These are phyloP conservation scores for Etheostoma nigrum DNA, from an alignment of 2,797 vertebrate genomes.

Conservation along the genomic window DNA sequence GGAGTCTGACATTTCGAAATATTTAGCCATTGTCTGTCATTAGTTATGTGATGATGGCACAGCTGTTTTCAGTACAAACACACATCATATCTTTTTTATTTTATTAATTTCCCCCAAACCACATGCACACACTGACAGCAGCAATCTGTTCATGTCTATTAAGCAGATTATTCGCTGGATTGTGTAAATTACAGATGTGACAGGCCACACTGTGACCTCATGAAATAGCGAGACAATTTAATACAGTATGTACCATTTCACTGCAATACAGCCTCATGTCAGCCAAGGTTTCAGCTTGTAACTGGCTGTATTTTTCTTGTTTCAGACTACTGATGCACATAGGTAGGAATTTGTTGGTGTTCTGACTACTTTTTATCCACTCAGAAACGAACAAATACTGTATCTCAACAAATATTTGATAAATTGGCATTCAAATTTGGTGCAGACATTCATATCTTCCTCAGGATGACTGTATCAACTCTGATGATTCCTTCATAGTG, in stretches of 20 bases:
- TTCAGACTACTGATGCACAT: background rate
- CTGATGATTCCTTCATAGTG: background rate
- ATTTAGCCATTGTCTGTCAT: slow-evolving; percentile 27
- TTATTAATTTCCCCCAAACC: slow-evolving; percentile 39
- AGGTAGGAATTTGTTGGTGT: too few relatives aligned
- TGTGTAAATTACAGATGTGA: slow-evolving; percentile 47
- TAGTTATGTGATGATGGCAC: slow-evolving; percentile 46
- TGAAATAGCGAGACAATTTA: background rate
- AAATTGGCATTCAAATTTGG: too few relatives aligned
- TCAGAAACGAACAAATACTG: too few relatives aligned
- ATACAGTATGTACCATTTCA: background rate
- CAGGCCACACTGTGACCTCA: slow-evolving; percentile 9
- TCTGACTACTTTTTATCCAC: too few relatives aligned
- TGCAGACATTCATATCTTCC: background rate
- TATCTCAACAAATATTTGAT: too few relatives aligned
- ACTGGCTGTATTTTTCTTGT: background rate
- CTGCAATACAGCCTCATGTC: background rate
- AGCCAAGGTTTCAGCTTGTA: background rate
- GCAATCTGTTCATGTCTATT: slow-evolving; percentile 58
- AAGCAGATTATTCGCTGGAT: slow-evolving; percentile 47
- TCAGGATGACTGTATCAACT: background rate
- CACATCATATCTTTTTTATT: slow-evolving; percentile 31
- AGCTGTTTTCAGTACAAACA: slow-evolving; percentile 56
- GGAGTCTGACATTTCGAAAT: slow-evolving; percentile 24
- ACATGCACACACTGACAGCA: slow-evolving; percentile 35